phyloP scores from a whole-genome alignment of 2,113 vertebrate genomes.

The Geothlypis trichas region DNA sequence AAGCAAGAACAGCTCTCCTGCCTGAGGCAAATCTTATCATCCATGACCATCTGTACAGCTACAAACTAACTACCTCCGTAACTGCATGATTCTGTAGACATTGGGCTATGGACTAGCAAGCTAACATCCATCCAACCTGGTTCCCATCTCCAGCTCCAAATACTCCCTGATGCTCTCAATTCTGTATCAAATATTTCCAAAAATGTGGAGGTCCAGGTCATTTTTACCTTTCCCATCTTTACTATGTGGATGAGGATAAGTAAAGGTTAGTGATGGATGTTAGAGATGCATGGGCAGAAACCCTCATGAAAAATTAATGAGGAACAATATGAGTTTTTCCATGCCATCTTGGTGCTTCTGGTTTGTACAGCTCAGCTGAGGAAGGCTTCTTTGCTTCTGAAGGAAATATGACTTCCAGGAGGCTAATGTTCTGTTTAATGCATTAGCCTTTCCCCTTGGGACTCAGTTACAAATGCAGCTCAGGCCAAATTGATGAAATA shows the following conservation, averaged over 20 bases:
- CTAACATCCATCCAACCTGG: not conserved
- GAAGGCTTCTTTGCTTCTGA: conserved; percentile 7
- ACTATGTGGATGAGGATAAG: conserved; percentile 65
- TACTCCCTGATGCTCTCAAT: not conserved
- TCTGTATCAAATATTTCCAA: not conserved
- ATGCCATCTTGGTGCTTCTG: not conserved
- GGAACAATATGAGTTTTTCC: conserved; percentile 72
- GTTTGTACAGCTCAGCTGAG: not conserved
- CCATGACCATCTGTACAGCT: conserved; percentile 54
- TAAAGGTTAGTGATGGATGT: conserved; percentile 71
- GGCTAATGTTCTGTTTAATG: conserved; percentile 56
- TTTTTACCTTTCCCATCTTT: conserved; percentile 70
- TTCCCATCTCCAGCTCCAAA: not conserved
- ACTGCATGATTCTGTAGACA: conserved; percentile 14
- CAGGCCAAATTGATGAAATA: conserved; percentile 74
- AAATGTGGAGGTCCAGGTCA: conserved; percentile 17
- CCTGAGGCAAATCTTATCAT: conserved; percentile 52
- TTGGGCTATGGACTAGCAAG: not conserved
- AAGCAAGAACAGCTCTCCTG: conserved; percentile 40
- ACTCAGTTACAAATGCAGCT: conserved; percentile 64
- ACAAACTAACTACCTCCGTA: conserved; percentile 40
- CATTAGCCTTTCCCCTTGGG: conserved; percentile 60
- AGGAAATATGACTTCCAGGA: conserved; percentile 48
- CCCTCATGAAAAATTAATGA: conserved; percentile 89
- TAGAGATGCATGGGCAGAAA: conserved; percentile 80